Conservation (phyloP, 2,797 vertebrate genomes). For the Notoglanidium macrostoma region DNA sequence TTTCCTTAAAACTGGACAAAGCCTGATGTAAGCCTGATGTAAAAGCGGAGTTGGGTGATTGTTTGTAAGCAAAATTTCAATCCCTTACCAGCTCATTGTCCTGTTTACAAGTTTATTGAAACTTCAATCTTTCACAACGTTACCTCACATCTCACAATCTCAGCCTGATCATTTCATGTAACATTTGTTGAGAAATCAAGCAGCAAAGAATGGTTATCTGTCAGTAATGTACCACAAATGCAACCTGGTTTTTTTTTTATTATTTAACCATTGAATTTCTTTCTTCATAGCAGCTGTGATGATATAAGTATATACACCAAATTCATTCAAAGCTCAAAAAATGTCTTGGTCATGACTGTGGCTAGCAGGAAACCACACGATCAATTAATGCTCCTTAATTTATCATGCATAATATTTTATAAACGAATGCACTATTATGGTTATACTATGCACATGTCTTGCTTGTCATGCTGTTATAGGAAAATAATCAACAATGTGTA, state of each 20-base stretch:
- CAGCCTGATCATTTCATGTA: background rate
- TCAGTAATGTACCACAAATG: background rate
- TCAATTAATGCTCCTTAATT: background rate
- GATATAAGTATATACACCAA: background rate
- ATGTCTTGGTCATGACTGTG: background rate
- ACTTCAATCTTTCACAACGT: background rate
- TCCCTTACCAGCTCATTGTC: background rate
- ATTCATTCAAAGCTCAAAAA: background rate
- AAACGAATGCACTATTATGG: background rate
- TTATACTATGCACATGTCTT: no score
- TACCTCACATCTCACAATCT: background rate
- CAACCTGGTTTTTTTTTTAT: background rate
- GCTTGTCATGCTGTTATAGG: background rate
- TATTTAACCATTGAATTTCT: background rate
- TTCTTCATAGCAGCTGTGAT: background rate
- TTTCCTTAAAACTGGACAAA: conserved; percentile 17
- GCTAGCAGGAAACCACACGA: background rate
- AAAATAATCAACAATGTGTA: background rate
- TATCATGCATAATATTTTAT: background rate
- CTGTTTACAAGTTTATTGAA: conserved; percentile 1
- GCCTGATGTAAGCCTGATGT: conserved; percentile 28
- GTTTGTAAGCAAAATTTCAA: conserved; percentile 16
- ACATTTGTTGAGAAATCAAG: background rate
- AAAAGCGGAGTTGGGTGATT: background rate
- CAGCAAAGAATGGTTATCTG: background rate